These are phyloP conservation scores for Ochropleura leucogaster DNA, from an alignment of 2,888 invertebrate genomes.

Conservation along the genomic window DNA sequence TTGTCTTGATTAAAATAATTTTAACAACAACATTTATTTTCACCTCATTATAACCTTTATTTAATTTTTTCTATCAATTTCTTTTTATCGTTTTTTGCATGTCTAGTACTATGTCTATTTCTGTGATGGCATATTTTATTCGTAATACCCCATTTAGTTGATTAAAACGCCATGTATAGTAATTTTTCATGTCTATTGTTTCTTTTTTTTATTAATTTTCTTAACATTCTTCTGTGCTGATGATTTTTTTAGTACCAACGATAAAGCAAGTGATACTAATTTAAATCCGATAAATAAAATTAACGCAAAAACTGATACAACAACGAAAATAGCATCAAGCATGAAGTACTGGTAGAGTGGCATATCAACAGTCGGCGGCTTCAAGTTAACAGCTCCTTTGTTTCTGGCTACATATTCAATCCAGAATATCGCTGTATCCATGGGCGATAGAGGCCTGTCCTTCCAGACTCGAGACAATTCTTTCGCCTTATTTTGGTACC, in stretches of 20 bases:
- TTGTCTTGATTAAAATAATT: neutral
- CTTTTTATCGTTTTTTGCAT: neutral
- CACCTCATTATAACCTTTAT: too few species aligned
- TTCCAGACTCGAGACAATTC: conserved; percentile 68
- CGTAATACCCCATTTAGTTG: neutral
- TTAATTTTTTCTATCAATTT: too few species aligned
- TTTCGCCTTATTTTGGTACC: conserved; percentile 65
- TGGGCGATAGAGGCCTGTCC: conserved; percentile 85
- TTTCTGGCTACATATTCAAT: conserved; percentile 91
- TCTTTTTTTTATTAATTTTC: conserved; percentile 33
- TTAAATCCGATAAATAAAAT: conserved; percentile 14
- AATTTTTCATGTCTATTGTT: neutral
- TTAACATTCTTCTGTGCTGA: conserved; percentile 1
- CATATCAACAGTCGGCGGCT: conserved; percentile 63
- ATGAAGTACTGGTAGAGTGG: conserved; percentile 60
- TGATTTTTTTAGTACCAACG: conserved; percentile 15
- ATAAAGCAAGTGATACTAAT: conserved; percentile 4
- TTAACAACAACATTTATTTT: too few species aligned
- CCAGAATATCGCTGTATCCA: conserved; percentile 92
- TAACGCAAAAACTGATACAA: conserved; percentile 21
- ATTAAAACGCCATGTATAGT: neutral
- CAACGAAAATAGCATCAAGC: conserved; percentile 56
- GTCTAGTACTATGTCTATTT: neutral
- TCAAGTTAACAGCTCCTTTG: conserved; percentile 79
- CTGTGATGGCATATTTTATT: neutral